Conservation (phyloP, 2,113 vertebrate genomes). For the Poicephalus gulielmi region DNA sequence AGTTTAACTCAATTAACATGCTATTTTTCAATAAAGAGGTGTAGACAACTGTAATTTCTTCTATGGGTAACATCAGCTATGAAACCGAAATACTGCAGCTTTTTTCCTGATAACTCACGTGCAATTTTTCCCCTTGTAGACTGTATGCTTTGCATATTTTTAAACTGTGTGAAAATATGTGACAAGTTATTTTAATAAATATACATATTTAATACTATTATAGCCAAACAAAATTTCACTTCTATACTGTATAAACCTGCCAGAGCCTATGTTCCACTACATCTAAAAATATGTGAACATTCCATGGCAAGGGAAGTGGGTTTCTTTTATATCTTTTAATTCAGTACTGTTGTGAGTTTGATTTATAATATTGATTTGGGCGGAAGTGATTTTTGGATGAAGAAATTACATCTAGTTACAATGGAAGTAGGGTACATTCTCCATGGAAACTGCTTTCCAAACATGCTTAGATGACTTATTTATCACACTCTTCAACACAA, state of each 20-base stretch:
- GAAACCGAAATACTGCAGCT: not conserved
- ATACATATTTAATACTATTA: not conserved
- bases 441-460: constrained; percentile 18
- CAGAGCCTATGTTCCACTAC: not conserved
- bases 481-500: not conserved
- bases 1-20: constrained; percentile 32
- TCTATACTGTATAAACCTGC: not conserved
- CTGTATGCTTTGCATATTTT: not conserved
- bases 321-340: not conserved
- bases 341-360: not conserved
- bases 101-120: not conserved
- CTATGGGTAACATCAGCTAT: not conserved
- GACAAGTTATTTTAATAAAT: not conserved
- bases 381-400: not conserved
- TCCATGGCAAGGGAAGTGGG: not conserved
- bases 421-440: not conserved
- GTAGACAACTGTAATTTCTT: not conserved
- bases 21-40: constrained; percentile 13
- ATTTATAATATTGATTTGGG: not conserved
- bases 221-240: not conserved
- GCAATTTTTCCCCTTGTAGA: not conserved
- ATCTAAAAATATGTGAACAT: not conserved
- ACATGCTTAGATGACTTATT: constrained; percentile 13
- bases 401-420: not conserved
- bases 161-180: not conserved